A percentile compares a stretch with the other conserved stretches of the same genome.
These are phyloP conservation scores for Microtus montanus DNA, from an alignment of 2,113 vertebrate species.

Conservation along the genomic window DNA sequence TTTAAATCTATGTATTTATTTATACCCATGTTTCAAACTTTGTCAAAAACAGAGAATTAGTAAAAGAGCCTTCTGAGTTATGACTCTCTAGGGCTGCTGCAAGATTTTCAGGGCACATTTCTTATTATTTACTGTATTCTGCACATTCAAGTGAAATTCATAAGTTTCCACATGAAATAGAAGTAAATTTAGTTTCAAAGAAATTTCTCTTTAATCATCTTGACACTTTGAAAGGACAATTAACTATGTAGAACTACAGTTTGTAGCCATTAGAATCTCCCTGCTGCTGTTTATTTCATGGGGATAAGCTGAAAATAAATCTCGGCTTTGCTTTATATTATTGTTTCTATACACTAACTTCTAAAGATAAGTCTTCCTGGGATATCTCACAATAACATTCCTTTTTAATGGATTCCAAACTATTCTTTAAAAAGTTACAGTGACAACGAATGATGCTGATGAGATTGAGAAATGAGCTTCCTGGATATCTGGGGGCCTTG, in stretches of 20 bases:
- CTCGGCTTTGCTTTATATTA: not conserved
- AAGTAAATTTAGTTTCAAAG: slow-evolving; percentile 19
- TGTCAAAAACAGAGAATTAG: not conserved
- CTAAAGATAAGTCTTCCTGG: slow-evolving; percentile 15
- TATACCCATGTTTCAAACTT: not conserved
- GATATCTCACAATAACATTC: not conserved
- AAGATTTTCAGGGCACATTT: not conserved
- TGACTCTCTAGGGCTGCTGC: not conserved
- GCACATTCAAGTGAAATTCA: not conserved
- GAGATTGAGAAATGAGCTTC: not conserved
- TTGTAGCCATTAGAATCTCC: slow-evolving; percentile 50
- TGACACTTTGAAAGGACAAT: slow-evolving; percentile 63
- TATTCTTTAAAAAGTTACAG: not conserved
- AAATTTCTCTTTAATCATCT: slow-evolving; percentile 62
- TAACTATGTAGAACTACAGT: slow-evolving; percentile 41
- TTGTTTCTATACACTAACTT: slow-evolving; percentile 16
- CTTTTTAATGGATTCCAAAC: not conserved
- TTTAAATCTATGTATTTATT: not conserved
- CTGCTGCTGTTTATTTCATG: slow-evolving; percentile 34
- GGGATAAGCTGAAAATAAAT: slow-evolving; percentile 58
- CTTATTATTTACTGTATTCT: not conserved
- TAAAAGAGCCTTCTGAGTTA: not conserved
- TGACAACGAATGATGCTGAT: not conserved
- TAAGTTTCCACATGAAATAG: slow-evolving; percentile 30
- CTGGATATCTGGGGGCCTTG: not conserved